Conservation (phyloP, 2,113 vertebrate genomes). For the Campylorhamphus procurvoides region DNA sequence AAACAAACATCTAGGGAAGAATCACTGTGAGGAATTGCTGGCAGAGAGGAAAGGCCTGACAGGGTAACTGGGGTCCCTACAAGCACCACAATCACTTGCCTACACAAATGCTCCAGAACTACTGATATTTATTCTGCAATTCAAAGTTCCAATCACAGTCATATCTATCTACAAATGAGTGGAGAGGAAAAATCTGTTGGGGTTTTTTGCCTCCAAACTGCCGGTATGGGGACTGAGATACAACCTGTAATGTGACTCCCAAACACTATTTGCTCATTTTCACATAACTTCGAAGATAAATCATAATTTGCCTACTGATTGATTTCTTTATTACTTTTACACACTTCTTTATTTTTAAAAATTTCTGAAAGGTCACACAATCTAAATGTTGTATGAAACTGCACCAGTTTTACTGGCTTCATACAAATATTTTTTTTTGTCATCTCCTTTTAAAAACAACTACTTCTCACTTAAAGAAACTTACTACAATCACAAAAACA, state of each 20-base stretch:
- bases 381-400: background rate
- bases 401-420: rapidly evolving
- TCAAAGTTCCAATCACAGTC: background rate
- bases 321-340: background rate
- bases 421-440: background rate
- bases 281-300: background rate
- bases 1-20: background rate
- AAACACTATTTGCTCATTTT: background rate
- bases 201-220: rapidly evolving
- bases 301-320: background rate
- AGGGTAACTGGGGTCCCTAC: background rate
- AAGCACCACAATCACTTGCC: rapidly evolving
- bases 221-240: background rate
- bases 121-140: background rate
- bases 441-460: background rate
- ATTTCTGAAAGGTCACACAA: background rate
- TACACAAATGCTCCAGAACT: background rate
- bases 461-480: background rate
- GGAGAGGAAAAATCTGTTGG: background rate
- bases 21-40: background rate
- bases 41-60: background rate
- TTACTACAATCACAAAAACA: background rate
- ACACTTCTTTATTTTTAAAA: background rate
- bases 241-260: rapidly evolving
- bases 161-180: background rate